Evolutionary conservation across 2,797 vertebrate genomes (phyloP).

Genomic region (Gymnothorax javanicus): DNA sequence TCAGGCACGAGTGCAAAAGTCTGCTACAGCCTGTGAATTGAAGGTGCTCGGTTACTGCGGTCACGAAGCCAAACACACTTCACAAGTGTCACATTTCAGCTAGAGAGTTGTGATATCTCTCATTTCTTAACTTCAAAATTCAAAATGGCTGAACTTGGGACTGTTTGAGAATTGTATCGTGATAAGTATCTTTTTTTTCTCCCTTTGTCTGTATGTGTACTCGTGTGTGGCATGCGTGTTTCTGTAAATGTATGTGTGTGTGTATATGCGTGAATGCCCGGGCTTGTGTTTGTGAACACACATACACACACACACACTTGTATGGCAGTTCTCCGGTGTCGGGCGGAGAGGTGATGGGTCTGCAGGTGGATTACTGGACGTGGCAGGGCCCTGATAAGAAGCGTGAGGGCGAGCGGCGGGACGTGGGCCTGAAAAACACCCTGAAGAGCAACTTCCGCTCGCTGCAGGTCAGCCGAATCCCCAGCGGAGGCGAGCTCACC

Average conservation of each 20-base stretch:
- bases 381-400: constrained; percentile 52
- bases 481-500: constrained; percentile 55
- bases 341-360: constrained; percentile 66
- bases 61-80: too few species aligned
- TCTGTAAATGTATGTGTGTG: constrained; percentile 11
- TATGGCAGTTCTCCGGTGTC: constrained; percentile 53
- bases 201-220: neutral
- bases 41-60: neutral
- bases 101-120: neutral
- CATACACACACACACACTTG: constrained; percentile 5
- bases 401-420: constrained; percentile 60
- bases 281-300: neutral
- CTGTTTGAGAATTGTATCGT: neutral
- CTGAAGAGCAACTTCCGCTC: constrained; percentile 73
- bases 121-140: neutral
- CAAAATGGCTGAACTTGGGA: neutral
- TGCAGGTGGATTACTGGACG: constrained; percentile 75
- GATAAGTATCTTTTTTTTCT: neutral
- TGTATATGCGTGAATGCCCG: neutral
- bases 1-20: neutral
- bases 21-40: neutral
- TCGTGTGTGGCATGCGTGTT: neutral
- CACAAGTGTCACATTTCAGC: neutral
- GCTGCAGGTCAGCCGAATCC: constrained; percentile 65
- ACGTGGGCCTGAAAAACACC: constrained; percentile 65